phyloP scores from a whole-genome alignment of 2,113 vertebrate genomes.

The Xiphophorus hellerii region DNA sequence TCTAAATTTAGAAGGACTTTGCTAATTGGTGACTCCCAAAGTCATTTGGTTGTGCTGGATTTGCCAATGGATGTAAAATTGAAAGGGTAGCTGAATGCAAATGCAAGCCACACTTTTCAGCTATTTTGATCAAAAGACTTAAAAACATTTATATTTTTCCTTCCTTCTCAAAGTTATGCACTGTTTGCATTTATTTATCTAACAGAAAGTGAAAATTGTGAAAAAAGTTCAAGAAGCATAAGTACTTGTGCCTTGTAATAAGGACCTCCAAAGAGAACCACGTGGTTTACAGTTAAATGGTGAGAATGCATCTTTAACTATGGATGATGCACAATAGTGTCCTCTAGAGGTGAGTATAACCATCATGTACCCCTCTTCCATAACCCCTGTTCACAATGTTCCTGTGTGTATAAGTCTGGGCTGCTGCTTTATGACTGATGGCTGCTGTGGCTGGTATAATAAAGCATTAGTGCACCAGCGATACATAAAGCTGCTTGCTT shows the following conservation, averaged over 20 bases:
- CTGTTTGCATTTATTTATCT: background rate
- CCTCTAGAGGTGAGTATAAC: slow-evolving; percentile 80
- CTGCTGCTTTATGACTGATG: slow-evolving; percentile 28
- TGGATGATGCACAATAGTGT: slow-evolving; percentile 81
- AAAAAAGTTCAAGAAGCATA: background rate
- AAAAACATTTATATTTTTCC: background rate
- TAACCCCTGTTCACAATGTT: slow-evolving; percentile 13
- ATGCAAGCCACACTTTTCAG: background rate
- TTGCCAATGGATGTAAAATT: background rate
- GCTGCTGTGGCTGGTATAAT: slow-evolving; percentile 34
- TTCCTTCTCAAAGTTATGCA: background rate
- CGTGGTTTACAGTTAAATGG: slow-evolving; percentile 71
- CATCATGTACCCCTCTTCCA: slow-evolving; percentile 21
- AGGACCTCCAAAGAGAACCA: slow-evolving; percentile 54
- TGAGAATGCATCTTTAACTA: slow-evolving; percentile 57
- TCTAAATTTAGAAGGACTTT: background rate
- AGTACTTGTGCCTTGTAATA: background rate
- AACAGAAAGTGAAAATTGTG: background rate
- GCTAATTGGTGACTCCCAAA: background rate
- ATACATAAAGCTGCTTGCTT: slow-evolving; percentile 7
- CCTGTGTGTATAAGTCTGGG: slow-evolving; percentile 31
- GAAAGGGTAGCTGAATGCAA: background rate
- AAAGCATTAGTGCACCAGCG: slow-evolving; percentile 28
- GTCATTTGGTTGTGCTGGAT: background rate
- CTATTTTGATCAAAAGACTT: background rate